Base-by-base conservation (phyloP, 2,113 vertebrate species). In the Ifrita kowaldi region DNA sequence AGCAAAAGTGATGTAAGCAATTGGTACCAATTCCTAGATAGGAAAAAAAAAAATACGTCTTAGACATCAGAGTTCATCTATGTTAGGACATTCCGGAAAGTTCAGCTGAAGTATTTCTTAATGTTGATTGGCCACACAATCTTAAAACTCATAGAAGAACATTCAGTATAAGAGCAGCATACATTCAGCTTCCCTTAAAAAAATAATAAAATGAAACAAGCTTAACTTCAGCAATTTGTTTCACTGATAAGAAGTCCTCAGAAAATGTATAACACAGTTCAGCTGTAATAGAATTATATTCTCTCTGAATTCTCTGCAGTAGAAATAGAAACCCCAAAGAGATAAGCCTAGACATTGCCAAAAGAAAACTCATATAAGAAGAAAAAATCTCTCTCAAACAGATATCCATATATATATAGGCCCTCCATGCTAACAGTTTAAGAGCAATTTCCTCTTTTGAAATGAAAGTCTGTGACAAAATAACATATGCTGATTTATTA, bases 401-500 rank as follows among this genome's bases (percentile, higher is more conserved):
- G 23, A 52, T 83, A 88, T 50, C n/a, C 26, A 33, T 50, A 89
- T 46, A 80, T 20, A 75, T 69, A 76, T 17, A 56, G 73, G 44
- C 35, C 13, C 41, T 92, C 65, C 9, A 64, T 46, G 16, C 39
- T 87, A 82, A 91, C 87, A 87, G 81, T 87, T 87, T 93, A 91
- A 84, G 87, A 94, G 69, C 83, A 94, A 94, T 95, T 97, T 91
- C 77, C 69, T 92, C 75, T 71, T 75, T 77, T 69, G 69, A 87
- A 79, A 94, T 76, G 76, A 77, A 95, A 70, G 22, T 42, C 68
- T 89, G 90, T 89, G 84, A 93, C 75, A 95, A 95, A 95, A 93
- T 95, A 95, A 70, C 93, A 91, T 97, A 94, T 96, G 93, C 57
- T 89, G 91, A 91, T 92, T 95, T 93, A 96, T 95, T 92, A 95